These are phyloP conservation scores for Urocolius indicus DNA, from an alignment of 2,113 vertebrate genomes.

Conservation along the genomic window DNA sequence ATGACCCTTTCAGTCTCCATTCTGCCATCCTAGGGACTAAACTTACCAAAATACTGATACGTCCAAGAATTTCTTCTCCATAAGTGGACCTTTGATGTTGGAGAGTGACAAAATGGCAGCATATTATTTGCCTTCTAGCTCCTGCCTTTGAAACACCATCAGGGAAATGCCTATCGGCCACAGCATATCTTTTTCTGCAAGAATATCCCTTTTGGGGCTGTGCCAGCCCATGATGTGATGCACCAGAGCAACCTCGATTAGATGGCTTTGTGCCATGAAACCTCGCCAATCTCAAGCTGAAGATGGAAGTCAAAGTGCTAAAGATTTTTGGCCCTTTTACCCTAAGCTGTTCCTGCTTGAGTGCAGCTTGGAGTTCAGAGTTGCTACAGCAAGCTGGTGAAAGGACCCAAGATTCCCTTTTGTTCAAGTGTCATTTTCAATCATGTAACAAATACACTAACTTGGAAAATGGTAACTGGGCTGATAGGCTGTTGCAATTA, in stretches of 20 bases:
- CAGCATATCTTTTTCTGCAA: background rate
- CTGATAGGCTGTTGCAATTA: background rate
- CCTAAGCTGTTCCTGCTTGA: background rate
- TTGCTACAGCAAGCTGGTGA: background rate
- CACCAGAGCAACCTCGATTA: background rate
- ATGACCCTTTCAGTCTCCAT: background rate
- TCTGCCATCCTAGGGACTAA: background rate
- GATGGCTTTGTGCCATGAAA: conserved; percentile 4
- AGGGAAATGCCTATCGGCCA: background rate
- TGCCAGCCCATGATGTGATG: background rate
- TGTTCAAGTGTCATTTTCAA: background rate
- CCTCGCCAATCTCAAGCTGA: background rate
- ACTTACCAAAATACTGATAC: background rate
- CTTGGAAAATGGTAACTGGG: background rate
- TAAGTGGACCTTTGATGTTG: background rate
- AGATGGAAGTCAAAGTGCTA: background rate
- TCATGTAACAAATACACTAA: background rate
- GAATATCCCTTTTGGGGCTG: background rate
- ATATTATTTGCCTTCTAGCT: background rate
- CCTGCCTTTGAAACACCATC: background rate
- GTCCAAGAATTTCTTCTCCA: background rate
- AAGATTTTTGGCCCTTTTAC: background rate
- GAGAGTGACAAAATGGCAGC: background rate
- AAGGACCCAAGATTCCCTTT: background rate
- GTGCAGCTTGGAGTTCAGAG: background rate